Conservation (phyloP, 2,888 invertebrate genomes). For the Phortica okadai region DNA sequence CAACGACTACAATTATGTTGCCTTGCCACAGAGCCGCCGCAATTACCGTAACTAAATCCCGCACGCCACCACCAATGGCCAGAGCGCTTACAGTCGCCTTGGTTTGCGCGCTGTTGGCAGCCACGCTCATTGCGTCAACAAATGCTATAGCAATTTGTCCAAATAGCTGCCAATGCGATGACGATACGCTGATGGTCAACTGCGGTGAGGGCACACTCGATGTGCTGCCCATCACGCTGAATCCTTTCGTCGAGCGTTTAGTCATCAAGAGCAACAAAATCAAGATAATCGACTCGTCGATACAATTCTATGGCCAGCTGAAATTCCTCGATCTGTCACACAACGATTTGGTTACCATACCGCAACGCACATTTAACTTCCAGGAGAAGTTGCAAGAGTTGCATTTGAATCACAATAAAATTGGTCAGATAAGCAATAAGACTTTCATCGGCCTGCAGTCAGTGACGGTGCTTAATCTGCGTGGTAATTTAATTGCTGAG, state of each 20-base stretch:
- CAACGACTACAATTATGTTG: slow-evolving; percentile 29
- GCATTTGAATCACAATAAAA: slow-evolving; percentile 89
- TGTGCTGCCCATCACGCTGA: slow-evolving; percentile 92
- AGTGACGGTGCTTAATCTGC: slow-evolving; percentile 87
- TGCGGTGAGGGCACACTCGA: slow-evolving; percentile 92
- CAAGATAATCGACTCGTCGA: slow-evolving; percentile 91
- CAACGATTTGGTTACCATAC: slow-evolving; percentile 90
- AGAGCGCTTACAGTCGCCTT: slow-evolving; percentile 34
- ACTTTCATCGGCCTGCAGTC: slow-evolving; percentile 88
- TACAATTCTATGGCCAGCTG: slow-evolving; percentile 92
- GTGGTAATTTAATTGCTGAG: slow-evolving; percentile 89
- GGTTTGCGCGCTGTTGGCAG: slow-evolving; percentile 34
- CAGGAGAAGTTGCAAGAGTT: slow-evolving; percentile 90
- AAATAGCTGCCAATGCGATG: slow-evolving; percentile 91
- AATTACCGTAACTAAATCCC: slow-evolving; percentile 54
- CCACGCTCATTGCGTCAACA: slow-evolving; percentile 50
- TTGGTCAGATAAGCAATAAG: slow-evolving; percentile 86
- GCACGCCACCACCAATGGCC: neutral
- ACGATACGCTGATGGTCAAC: slow-evolving; percentile 90
- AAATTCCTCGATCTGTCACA: slow-evolving; percentile 89
- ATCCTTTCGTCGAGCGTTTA: slow-evolving; percentile 91
- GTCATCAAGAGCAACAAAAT: slow-evolving; percentile 91
- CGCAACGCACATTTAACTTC: slow-evolving; percentile 85
- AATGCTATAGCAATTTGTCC: slow-evolving; percentile 85
- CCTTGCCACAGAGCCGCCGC: slow-evolving; percentile 44